Evolutionary conservation across 2,888 invertebrate genomes (phyloP), one percentile per base, ranked within the genome.

Genomic region (Dasypolia templi): DNA sequence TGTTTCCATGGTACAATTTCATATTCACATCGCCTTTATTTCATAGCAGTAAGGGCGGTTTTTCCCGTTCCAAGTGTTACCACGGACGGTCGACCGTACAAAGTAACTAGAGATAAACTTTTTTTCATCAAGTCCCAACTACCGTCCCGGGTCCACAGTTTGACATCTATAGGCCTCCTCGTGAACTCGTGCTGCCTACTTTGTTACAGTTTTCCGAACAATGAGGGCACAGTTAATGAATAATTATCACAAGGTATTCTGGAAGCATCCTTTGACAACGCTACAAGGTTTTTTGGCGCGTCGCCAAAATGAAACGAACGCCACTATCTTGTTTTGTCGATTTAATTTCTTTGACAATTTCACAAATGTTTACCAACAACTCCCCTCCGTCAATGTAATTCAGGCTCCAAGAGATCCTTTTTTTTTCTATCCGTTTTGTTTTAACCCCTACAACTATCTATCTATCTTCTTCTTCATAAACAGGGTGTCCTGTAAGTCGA

Each of bases 131-230:
- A 51, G 7, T 17, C 42, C 1, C 22, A 11, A 7, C 53, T 12
- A n/a, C 26, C 46, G 39, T 14, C n/a, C n/a, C n/a, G n/a, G 12
- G n/a, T 6, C 14, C 22, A 9, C 26, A 44, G 46, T 53, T 46
- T 75, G 59, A 68, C 59, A 75, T n/a, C n/a, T n/a, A n/a, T 39
- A 68, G 46, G 59, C 29, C 58, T 75, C 4, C 17, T 46, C 49
- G 26, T 49, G 55, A 74, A 63, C 39, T 56, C 32, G 9, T 58
- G 22, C n/a, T 64, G 22, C 17, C n/a, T 22, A 55, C 46, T 75
- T 56, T 49, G 46, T 56, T 26, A 74, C 14, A 55, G 46, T 75
- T 74, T 53, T 26, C 29, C 11, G 17, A 64, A 39, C n/a, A 74
- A 74, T 55, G 29, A 56, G 46, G 53, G 42, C 9, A 51, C 32